Conservation (phyloP, 2,797 vertebrate genomes). For the Cryptoprocta ferox region DNA sequence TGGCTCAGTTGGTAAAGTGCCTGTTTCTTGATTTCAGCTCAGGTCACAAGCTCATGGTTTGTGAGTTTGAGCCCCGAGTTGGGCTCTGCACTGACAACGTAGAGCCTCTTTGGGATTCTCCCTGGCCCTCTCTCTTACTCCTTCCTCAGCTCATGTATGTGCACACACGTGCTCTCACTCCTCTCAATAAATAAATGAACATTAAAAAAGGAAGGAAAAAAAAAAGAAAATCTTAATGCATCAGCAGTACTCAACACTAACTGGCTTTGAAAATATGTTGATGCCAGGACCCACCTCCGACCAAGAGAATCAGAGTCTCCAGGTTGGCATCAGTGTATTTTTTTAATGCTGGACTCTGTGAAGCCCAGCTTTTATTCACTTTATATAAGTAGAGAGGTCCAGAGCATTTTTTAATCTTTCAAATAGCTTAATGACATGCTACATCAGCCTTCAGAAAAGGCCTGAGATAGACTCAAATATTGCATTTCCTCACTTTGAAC, state of each 20-base stretch:
- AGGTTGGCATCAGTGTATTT: neutral
- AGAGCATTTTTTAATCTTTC: neutral
- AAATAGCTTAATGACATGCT: neutral
- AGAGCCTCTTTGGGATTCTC: too few relatives aligned
- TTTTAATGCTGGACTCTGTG: neutral
- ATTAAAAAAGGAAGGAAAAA: too few relatives aligned
- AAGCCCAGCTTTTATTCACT: neutral
- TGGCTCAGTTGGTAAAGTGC: neutral
- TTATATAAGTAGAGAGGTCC: neutral
- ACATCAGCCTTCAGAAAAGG: neutral
- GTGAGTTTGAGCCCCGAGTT: accelerated
- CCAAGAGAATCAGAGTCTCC: neutral
- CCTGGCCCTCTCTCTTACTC: too few relatives aligned
- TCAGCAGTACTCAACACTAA: accelerated
- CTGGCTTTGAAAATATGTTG: neutral
- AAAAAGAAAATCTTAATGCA: neutral
- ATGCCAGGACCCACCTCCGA: neutral
- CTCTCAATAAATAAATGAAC: too few relatives aligned
- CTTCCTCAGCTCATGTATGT: too few relatives aligned
- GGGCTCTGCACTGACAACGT: neutral
- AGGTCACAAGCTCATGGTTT: neutral
- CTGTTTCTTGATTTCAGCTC: neutral
- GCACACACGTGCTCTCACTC: too few relatives aligned
- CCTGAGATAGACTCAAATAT: neutral
- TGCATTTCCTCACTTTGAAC: neutral